These are phyloP conservation scores for Tenualosa ilisha DNA, from an alignment of 2,797 vertebrate species.

Conservation along the genomic window DNA sequence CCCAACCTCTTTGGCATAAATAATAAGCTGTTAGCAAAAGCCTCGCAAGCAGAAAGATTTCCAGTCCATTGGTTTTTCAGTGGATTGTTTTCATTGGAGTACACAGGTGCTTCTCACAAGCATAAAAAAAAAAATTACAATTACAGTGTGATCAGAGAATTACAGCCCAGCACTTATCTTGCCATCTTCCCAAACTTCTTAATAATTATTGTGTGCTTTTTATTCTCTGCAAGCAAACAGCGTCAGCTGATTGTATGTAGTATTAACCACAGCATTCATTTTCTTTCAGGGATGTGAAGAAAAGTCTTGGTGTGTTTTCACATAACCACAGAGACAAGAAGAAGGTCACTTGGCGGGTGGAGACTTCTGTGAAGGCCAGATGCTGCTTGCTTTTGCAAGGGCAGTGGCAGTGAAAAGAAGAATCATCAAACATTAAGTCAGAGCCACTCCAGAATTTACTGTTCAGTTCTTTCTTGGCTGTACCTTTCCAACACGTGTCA, in stretches of 20 bases:
- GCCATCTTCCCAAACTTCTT: slow-evolving; percentile 6
- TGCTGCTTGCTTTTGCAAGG: too few species aligned
- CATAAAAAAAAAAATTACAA: slow-evolving; percentile 31
- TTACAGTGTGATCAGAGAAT: slow-evolving; percentile 16
- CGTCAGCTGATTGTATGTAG: not conserved
- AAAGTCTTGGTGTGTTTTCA: not conserved
- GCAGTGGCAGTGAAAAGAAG: too few species aligned
- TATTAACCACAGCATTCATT: not conserved
- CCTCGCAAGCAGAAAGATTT: slow-evolving; percentile 34
- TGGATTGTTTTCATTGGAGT: slow-evolving; percentile 17
- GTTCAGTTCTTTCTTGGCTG: too few species aligned
- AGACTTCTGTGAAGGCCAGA: too few species aligned
- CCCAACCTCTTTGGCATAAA: slow-evolving; percentile 16
- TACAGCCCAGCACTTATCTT: slow-evolving; percentile 19
- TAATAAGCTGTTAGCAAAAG: slow-evolving; percentile 32
- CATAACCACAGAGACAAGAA: not conserved
- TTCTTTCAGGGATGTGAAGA: not conserved
- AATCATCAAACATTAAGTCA: too few species aligned
- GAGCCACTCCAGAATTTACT: too few species aligned
- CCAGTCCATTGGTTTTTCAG: slow-evolving; percentile 27
- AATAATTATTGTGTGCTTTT: not conserved
- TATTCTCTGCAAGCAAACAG: not conserved
- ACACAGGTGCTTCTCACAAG: slow-evolving; percentile 21
- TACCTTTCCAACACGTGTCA: too few species aligned
- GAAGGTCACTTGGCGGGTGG: not conserved